phyloP scores from a whole-genome alignment of 2,797 vertebrate genomes.

The Enoplosus armatus region DNA sequence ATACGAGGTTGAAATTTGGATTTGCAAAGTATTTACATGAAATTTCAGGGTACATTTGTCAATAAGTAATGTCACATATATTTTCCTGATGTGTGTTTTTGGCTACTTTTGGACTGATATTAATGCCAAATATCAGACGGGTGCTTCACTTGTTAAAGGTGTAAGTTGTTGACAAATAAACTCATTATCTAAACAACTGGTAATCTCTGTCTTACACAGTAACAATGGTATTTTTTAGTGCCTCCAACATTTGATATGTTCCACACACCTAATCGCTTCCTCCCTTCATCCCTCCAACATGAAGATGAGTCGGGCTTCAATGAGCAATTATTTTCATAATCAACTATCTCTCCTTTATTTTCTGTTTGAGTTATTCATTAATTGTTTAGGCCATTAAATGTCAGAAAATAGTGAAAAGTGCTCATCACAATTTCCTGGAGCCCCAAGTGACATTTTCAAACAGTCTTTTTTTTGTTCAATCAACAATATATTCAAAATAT shows the following conservation, averaged over 20 bases:
- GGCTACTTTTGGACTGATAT: neutral
- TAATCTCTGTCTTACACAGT: no score
- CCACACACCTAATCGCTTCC: neutral
- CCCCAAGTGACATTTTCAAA: neutral
- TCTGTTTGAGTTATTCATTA: neutral
- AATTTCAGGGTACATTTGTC: neutral
- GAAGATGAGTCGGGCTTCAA: neutral
- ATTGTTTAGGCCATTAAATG: neutral
- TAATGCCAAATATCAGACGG: neutral
- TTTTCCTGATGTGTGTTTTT: neutral
- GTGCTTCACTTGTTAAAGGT: neutral
- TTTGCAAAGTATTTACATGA: neutral
- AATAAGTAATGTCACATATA: neutral
- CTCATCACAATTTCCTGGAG: neutral
- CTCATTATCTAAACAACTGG: no score
- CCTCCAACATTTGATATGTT: neutral
- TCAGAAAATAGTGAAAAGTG: neutral
- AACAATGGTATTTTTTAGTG: neutral
- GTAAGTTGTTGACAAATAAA: no score
- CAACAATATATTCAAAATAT: neutral
- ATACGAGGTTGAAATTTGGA: neutral
- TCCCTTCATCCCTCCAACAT: neutral
- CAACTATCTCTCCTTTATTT: neutral
- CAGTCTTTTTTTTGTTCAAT: neutral
- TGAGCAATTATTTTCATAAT: neutral